Evolutionary conservation across 2,113 vertebrate genomes (phyloP), one percentile per base, ranked within the genome.

Genomic region (Paralichthys olivaceus): DNA sequence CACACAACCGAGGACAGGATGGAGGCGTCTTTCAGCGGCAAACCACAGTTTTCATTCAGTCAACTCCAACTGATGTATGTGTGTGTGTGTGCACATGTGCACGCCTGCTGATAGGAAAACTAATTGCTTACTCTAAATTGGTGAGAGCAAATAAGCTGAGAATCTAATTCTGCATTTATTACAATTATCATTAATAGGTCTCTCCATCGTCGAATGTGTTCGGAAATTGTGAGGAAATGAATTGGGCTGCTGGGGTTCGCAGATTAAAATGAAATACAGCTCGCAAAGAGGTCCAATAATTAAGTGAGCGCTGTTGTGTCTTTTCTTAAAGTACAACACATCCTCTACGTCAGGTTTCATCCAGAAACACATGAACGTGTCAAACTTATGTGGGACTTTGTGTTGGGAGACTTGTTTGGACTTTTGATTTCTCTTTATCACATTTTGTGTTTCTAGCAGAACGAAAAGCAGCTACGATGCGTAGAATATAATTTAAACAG

Each of bases 71-170:
- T 81, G 49, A 72, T 82, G 69, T 54, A 63, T 64, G 67, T 73
- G 55, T 72, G 61, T 56, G 45, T 23, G 60, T 19, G 55, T 47
- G 67, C 71, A 78, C 72, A 63, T n/a, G 40, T 65, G 43, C 47
- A 4, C 22, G 72, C 57, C 60, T 60, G 79, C 78, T 83, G 85
- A 90, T 79, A 89, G 79, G 67, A 73, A 89, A 86, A 65, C 72
- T 85, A 87, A 90, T 81, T 88, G 80, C 84, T 89, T 83, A 89
- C 77, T 88, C 86, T 80, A 85, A 90, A 92, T 92, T 89, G 82
- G 88, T 84, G 69, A 32, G 80, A 53, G 79, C 82, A 88, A 88
- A 85, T 78, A 80, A 81, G 26, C 81, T 86, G 65, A 85, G 65
- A 87, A 81, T 84, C 74, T 86, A 84, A 90, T 90, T 89, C 78